Base-by-base conservation (phyloP, 2,888 invertebrate species). In the Sinopyrophorus schimmeli region DNA sequence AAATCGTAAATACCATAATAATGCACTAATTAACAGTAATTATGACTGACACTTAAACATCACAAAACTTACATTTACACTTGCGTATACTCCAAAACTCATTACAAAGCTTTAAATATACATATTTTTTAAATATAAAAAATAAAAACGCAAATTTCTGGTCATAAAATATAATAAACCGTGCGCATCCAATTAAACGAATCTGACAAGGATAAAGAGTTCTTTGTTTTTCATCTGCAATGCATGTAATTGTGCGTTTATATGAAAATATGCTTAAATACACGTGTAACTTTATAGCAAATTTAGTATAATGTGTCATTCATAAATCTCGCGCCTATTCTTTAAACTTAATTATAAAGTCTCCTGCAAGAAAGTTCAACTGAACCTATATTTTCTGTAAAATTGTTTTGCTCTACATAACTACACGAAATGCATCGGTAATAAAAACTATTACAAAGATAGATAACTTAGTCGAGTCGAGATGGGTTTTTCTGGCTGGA, bases 341-440 rank as follows among this genome's bases (percentile, higher is more conserved):
- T 28, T 17, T 39, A 39, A 41, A 41, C 31, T 41, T 24, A 11
- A 24, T 30, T 31, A 16, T 21, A 21, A 3, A n/a, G 21, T 32
- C 32, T 41, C 32, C 31, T 24, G 32, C 31, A 24, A n/a, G 31
- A 30, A 28, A 30, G 30, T 30, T 11, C 24, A 16, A 28, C 12
- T 41, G 32, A 41, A 23, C 24, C 41, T 41, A 31, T 41, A 41
- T 41, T 31, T 31, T 16, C 31, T 24, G 41, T 24, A 35, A 27
- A 38, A 43, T 37, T 49, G 30, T 37, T 37, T 43, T 39, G 40
- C 38, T 44, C 41, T 34, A 46, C 51, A 51, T 51, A 51, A 26
- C 37, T 47, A 41, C 51, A 51, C 51, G 51, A 47, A 51, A 30
- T 37, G 31, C 47, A 30, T 39, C 24, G 46, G 51, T 47, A 35